Conservation (phyloP, 2,888 invertebrate genomes). For the Papilio demoleus region DNA sequence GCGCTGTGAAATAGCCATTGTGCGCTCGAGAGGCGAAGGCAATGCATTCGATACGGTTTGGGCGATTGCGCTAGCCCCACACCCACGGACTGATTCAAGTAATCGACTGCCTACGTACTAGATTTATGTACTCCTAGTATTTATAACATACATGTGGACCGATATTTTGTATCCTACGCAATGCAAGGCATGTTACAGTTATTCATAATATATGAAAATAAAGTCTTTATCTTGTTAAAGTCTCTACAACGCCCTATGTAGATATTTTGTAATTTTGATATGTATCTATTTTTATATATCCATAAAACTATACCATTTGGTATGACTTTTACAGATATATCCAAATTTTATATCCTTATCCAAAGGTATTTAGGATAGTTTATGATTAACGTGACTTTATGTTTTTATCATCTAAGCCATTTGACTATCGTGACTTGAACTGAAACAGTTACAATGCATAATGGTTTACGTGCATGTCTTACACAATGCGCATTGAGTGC, state of each 20-base stretch:
- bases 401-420: conserved; percentile 30
- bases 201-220: no score
- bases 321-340: no score
- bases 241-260: no score
- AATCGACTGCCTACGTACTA: conserved; percentile 25
- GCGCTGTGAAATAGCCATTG: conserved; percentile 71
- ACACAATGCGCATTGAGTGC: conserved; percentile 69
- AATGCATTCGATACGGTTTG: conserved; percentile 71
- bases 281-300: no score
- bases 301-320: no score
- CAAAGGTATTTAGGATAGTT: neutral
- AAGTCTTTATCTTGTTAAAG: no score
- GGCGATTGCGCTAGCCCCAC: conserved; percentile 57
- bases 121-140: neutral
- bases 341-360: neutral
- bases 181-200: neutral
- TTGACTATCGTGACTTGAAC: conserved; percentile 53
- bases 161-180: neutral
- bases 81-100: conserved; percentile 40
- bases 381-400: neutral
- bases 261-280: no score
- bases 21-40: conserved; percentile 64
- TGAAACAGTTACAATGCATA: conserved; percentile 68
- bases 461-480: conserved; percentile 49
- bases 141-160: neutral